Evolutionary conservation across 2,797 vertebrate genomes (phyloP).

Genomic region (Epinephelus coioides): DNA sequence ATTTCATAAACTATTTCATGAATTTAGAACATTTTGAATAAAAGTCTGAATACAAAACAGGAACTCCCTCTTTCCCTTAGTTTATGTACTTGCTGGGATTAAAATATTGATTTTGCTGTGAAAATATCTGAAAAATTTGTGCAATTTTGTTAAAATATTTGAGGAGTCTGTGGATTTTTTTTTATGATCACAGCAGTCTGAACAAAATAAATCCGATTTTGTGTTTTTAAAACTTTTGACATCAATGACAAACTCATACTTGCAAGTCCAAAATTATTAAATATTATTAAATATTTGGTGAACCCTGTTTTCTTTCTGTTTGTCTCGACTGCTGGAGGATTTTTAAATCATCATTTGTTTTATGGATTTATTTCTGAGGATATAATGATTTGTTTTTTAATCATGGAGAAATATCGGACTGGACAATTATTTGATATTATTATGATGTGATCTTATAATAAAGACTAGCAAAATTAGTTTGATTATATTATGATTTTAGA

Average conservation of each 20-base stretch:
- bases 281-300: not conserved
- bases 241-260: not conserved
- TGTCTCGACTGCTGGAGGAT: conserved; percentile 7
- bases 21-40: not conserved
- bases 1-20: not conserved
- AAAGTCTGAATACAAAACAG: conserved; percentile 3
- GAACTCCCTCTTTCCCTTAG: not conserved
- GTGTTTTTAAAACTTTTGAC: not conserved
- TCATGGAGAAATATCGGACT: not conserved
- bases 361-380: conserved; percentile 3
- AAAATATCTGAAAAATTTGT: not conserved
- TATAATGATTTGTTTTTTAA: not conserved
- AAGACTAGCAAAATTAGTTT: not conserved
- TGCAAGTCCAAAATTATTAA: not conserved
- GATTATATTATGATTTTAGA: not conserved
- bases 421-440: not conserved
- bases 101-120: not conserved
- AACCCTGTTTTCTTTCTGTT: not conserved
- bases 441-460: not conserved
- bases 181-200: not conserved
- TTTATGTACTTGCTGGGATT: not conserved
- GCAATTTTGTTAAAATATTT: too few relatives aligned
- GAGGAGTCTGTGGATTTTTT: not conserved
- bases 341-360: not conserved
- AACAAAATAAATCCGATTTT: not conserved